These are phyloP conservation scores for Solenopsis invicta DNA, from an alignment of 1,140 invertebrate species.

Conservation along the genomic window DNA sequence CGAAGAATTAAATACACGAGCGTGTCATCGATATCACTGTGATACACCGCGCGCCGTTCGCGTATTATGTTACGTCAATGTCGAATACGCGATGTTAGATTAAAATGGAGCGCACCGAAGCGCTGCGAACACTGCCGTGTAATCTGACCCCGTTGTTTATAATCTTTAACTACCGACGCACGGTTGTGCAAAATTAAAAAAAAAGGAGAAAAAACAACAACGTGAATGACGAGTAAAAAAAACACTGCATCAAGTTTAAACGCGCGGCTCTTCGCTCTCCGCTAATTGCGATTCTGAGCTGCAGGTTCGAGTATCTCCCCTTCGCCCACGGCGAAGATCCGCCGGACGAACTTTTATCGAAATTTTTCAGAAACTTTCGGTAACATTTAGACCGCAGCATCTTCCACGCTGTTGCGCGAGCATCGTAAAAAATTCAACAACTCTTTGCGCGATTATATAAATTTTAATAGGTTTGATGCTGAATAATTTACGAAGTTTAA, in stretches of 20 bases:
- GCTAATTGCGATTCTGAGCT: slow-evolving; percentile 35
- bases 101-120: slow-evolving; percentile 32
- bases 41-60: not conserved
- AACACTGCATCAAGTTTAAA: slow-evolving; percentile 16
- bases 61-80: slow-evolving; percentile 48
- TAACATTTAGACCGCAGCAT: slow-evolving; percentile 34
- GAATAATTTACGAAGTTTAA: slow-evolving; percentile 37
- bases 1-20: slow-evolving; percentile 12
- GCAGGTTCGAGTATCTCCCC: slow-evolving; percentile 16
- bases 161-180: slow-evolving; percentile 25
- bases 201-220: not conserved
- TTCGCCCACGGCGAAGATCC: not conserved
- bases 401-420: slow-evolving; percentile 19
- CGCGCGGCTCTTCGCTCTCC: not conserved
- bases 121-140: not conserved
- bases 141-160: slow-evolving; percentile 39
- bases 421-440: slow-evolving; percentile 43
- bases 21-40: slow-evolving; percentile 38
- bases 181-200: not conserved
- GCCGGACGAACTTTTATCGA: slow-evolving; percentile 32
- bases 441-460: slow-evolving; percentile 39
- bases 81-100: slow-evolving; percentile 32
- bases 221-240: not conserved
- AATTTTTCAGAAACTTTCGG: slow-evolving; percentile 21
- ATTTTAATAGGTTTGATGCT: slow-evolving; percentile 42